Conservation (phyloP, 2,797 vertebrate species). For the Adelosebastes latens region DNA sequence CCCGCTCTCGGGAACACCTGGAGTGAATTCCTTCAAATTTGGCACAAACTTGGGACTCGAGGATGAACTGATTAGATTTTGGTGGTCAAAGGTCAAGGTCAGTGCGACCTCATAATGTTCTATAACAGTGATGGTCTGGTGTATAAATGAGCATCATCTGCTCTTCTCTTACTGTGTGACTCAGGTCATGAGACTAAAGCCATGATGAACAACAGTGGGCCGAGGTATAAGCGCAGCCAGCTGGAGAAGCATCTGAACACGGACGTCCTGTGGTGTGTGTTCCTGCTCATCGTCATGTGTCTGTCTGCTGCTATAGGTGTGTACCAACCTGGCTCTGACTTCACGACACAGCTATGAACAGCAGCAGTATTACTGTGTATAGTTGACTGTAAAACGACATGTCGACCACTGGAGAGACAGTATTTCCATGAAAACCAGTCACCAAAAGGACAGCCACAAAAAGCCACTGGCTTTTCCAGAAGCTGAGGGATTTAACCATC, state of each 20-base stretch:
- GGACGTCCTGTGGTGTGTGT: conserved; percentile 93
- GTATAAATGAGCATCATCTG: background rate
- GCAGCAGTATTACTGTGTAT: background rate
- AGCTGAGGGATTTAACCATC: background rate
- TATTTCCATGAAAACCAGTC: background rate
- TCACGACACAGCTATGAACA: background rate
- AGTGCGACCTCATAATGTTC: too few species aligned
- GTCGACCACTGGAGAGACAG: background rate
- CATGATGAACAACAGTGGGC: conserved; percentile 95
- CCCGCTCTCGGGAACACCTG: too few species aligned
- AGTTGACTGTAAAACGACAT: background rate
- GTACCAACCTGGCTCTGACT: conserved; percentile 15
- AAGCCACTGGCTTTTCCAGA: background rate
- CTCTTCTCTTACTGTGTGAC: background rate
- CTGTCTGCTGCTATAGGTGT: conserved; percentile 88
- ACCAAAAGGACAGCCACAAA: background rate
- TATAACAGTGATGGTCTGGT: background rate
- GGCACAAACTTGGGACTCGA: too few species aligned
- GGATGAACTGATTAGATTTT: too few species aligned
- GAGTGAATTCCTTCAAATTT: too few species aligned
- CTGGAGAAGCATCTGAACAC: conserved; percentile 90
- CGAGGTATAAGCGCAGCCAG: conserved; percentile 92
- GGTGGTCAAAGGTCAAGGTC: too few species aligned
- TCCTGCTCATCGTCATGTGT: conserved; percentile 92
- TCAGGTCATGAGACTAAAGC: conserved; percentile 97